phyloP scores from a whole-genome alignment of 1,140 invertebrate genomes.

The Drosophila burlai region DNA sequence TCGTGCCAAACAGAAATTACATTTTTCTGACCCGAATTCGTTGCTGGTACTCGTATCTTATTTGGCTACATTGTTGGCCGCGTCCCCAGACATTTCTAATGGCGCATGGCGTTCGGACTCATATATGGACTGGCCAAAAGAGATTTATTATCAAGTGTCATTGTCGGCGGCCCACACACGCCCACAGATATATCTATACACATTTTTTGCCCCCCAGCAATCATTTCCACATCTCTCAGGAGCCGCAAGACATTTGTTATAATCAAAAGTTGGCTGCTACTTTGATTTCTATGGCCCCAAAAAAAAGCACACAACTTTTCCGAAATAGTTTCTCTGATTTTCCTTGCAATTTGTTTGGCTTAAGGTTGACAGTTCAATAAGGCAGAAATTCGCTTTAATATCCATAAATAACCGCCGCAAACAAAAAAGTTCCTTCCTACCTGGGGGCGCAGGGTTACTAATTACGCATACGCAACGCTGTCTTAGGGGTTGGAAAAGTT shows the following conservation, averaged over 20 bases:
- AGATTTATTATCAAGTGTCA: constrained; percentile 80
- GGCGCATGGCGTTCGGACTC: constrained; percentile 34
- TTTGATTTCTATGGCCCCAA: constrained; percentile 59
- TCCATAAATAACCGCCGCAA: constrained; percentile 70
- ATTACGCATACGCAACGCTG: constrained; percentile 79
- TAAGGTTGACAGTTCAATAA: constrained; percentile 83
- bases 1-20: constrained; percentile 73
- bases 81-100: constrained; percentile 66
- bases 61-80: constrained; percentile 63
- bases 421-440: constrained; percentile 63
- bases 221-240: constrained; percentile 31
- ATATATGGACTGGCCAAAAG: constrained; percentile 55
- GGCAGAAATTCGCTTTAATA: constrained; percentile 67
- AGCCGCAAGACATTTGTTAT: constrained; percentile 75
- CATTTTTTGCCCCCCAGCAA: constrained; percentile 19
- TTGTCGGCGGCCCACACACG: constrained; percentile 28
- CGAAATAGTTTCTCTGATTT: constrained; percentile 71
- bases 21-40: constrained; percentile 48
- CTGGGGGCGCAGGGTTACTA: constrained; percentile 62
- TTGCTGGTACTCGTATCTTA: constrained; percentile 30
- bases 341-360: constrained; percentile 76
- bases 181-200: constrained; percentile 2
- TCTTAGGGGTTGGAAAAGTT: constrained; percentile 56
- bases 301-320: constrained; percentile 57
- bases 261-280: constrained; percentile 70